Conservation (phyloP, 2,888 invertebrate genomes). For the Aporophyla nigra region DNA sequence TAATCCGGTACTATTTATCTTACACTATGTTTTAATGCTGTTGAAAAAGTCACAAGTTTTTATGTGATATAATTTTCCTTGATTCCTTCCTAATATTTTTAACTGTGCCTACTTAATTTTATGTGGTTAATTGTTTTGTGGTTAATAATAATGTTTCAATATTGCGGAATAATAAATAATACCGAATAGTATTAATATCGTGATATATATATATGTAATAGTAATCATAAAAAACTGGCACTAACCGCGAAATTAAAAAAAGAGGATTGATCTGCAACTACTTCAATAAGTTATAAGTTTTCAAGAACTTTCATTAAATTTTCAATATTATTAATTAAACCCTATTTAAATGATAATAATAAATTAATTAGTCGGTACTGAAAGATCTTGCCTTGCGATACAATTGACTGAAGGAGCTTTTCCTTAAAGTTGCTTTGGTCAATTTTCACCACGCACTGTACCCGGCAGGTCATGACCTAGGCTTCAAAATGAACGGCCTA, state of each 20-base stretch:
- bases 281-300: neutral
- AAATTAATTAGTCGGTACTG: neutral
- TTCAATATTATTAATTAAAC: neutral
- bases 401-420: constrained; percentile 21
- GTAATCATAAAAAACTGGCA: neutral
- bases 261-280: neutral
- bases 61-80: constrained; percentile 33
- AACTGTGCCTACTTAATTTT: neutral
- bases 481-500: constrained; percentile 5
- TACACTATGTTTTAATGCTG: constrained; percentile 62
- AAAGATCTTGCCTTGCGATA: neutral
- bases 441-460: neutral
- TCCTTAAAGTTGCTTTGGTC: constrained; percentile 1
- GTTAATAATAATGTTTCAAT: neutral
- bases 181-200: neutral
- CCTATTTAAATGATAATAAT: neutral
- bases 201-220: too few species aligned
- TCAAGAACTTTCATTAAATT: neutral
- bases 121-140: too few species aligned
- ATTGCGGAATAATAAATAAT: neutral
- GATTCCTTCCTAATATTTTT: constrained; percentile 34
- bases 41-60: constrained; percentile 57
- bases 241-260: neutral
- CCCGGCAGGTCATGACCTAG: constrained; percentile 16
- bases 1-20: constrained; percentile 53